Evolutionary conservation across 2,113 vertebrate genomes (phyloP).

Genomic region (Platysternon megacephalum): DNA sequence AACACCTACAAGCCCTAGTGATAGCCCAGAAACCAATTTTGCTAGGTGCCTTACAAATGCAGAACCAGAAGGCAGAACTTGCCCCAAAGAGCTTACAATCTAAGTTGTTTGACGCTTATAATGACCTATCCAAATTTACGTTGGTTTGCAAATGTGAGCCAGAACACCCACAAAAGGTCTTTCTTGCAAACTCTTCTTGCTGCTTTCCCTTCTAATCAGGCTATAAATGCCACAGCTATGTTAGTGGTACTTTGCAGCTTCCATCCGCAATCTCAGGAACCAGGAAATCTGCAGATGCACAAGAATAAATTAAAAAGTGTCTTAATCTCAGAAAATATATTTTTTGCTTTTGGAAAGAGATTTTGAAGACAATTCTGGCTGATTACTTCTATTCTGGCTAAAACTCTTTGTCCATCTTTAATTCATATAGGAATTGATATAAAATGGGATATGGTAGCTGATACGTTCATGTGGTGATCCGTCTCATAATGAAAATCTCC

Average conservation of each 20-base stretch:
- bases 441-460: background rate
- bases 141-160: background rate
- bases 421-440: background rate
- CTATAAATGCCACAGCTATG: background rate
- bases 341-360: background rate
- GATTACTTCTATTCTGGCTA: background rate
- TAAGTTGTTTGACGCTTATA: background rate
- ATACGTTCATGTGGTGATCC: background rate
- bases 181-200: background rate
- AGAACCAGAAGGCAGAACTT: no score
- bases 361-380: background rate
- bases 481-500: background rate
- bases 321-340: background rate
- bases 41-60: background rate
- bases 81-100: background rate
- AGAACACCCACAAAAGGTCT: background rate
- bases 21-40: background rate
- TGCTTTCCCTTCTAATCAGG: background rate
- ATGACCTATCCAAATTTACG: background rate
- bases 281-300: background rate
- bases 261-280: background rate
- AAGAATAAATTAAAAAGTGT: background rate
- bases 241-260: background rate
- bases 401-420: background rate
- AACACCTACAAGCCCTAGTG: background rate